phyloP scores from a whole-genome alignment of 1,140 invertebrate genomes.

The Meloidogyne hapla region DNA sequence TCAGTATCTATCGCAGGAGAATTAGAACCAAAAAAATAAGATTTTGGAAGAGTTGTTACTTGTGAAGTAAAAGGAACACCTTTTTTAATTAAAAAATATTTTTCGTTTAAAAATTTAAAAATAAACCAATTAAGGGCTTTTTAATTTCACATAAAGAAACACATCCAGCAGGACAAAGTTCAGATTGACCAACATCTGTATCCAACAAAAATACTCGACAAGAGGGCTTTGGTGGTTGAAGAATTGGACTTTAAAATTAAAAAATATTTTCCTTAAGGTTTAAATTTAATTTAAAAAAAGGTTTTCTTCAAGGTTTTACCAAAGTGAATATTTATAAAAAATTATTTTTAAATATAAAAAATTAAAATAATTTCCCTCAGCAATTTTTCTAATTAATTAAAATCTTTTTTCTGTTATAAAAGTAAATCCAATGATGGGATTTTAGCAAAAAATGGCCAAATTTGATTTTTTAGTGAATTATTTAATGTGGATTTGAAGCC shows the following conservation, averaged over 20 bases:
- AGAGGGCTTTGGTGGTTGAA: slow-evolving; percentile 9
- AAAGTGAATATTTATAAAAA: no score
- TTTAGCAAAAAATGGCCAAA: no score
- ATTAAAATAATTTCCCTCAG: no score
- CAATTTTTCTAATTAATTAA: no score
- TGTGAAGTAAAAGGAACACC: slow-evolving; percentile 33
- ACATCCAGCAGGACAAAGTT: slow-evolving; percentile 29
- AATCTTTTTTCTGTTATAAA: no score
- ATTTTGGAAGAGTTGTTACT: slow-evolving; percentile 22
- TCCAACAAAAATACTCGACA: slow-evolving; percentile 35
- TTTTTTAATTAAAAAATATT: slow-evolving; percentile 6
- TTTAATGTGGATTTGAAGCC: no score
- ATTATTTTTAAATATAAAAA: no score
- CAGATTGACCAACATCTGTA: slow-evolving; percentile 39
- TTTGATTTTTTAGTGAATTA: no score
- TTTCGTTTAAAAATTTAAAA: neutral
- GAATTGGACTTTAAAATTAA: neutral
- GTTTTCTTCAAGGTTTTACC: neutral
- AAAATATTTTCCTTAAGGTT: no score
- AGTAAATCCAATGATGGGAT: no score
- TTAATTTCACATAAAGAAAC: slow-evolving; percentile 32
- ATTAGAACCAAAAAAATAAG: slow-evolving; percentile 37
- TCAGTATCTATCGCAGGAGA: slow-evolving; percentile 19
- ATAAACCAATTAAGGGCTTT: slow-evolving; percentile 36
- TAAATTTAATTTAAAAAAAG: slow-evolving; percentile 7